Conservation (phyloP, 1,140 invertebrate species). For the Ips typographus region DNA sequence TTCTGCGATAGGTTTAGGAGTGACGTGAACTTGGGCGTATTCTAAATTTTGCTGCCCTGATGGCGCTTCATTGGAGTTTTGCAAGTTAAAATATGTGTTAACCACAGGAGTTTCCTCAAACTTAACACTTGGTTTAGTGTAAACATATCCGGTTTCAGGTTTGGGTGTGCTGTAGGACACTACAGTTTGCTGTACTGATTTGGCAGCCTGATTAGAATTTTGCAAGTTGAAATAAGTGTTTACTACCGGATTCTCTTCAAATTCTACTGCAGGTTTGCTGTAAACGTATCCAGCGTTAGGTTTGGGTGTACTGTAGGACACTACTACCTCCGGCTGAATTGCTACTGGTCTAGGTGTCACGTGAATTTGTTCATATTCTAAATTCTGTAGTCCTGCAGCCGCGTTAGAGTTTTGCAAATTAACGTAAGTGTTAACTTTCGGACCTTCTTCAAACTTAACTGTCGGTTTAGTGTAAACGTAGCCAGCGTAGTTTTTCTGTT, state of each 20-base stretch:
- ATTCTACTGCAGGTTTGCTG: neutral
- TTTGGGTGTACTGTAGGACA: conserved; percentile 23
- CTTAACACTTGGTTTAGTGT: conserved; percentile 39
- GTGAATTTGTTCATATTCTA: neutral
- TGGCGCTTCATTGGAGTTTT: neutral
- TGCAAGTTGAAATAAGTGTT: neutral
- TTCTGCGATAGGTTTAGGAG: conserved; percentile 2
- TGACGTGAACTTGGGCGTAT: conserved; percentile 6
- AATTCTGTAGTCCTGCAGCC: neutral
- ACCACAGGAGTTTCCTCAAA: conserved; percentile 37
- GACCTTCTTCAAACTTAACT: conserved; percentile 49
- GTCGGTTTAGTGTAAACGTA: conserved; percentile 53
- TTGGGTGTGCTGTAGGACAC: neutral
- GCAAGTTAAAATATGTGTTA: neutral
- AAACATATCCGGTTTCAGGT: neutral
- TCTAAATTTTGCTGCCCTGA: neutral
- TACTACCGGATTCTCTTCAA: neutral
- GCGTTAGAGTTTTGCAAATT: neutral
- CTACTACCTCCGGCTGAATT: conserved; percentile 5
- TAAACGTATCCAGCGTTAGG: conserved; percentile 38
- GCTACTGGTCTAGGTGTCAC: conserved; percentile 28
- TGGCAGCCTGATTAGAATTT: neutral
- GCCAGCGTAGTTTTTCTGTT: conserved; percentile 41
- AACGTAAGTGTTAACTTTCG: neutral
- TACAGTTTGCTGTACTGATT: neutral